Base-by-base conservation (phyloP, 2,797 vertebrate species). In the Hyperoplus immaculatus region DNA sequence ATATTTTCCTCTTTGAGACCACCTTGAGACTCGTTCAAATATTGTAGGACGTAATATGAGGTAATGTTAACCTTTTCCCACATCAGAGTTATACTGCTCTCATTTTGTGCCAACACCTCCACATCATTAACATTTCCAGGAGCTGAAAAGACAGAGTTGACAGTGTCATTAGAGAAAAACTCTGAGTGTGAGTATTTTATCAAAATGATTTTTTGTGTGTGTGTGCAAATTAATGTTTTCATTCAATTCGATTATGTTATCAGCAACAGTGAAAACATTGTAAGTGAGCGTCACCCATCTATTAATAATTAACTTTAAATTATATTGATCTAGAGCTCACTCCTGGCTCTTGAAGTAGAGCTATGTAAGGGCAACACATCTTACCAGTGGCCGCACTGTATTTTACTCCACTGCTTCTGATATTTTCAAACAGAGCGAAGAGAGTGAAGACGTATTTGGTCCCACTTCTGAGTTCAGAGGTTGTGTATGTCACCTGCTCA, bases 11-110 rank as follows among this genome's bases (percentile, higher is more conserved):
- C 0, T 1, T 3, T 4, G 0, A 0, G 0, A 3, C 0, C n/a
- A 4, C 0, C 72, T 6, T 21, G 21, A 21, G 21, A 21, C 53
- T 11, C 46, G 21, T 5, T 16, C 0, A 5, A 6, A 39, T 70
- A 80, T 1, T 13, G 9, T 4, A 71, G 63, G 13, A 5, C 3
- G 58, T 92, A 92, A 16, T 51, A 51, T 8, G 41, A 9, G 29
- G 21, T 73, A 39, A 49, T 64, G 4, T 60, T 4, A 5, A 90
- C 75, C 36, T 75, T 87, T 0, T n/a, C 8, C 90, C 90, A 93
- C n/a, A 4, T 1, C 21, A 21, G 21, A 21, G 21, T 21, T 21
- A 21, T 21, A 21, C 21, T 21, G 21, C 21, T 21, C 21, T 21
- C 21, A 21, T 21, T 21, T 21, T 21, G 21, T 21, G 21, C 21